Evolutionary conservation across 2,113 vertebrate genomes (phyloP).

Genomic region (Stictonetta naevosa): DNA sequence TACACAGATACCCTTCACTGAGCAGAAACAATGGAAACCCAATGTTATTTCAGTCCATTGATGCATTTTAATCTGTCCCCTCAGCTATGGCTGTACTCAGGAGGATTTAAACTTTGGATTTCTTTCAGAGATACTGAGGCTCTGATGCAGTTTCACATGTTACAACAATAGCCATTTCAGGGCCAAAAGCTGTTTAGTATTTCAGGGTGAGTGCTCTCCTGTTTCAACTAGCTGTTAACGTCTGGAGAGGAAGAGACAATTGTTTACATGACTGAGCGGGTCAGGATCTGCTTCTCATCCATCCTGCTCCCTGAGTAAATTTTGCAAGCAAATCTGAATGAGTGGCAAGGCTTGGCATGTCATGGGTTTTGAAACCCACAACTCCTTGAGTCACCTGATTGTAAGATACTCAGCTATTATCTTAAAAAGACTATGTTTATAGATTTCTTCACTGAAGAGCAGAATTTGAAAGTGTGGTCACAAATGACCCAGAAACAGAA

Average conservation of each 20-base stretch:
- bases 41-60: neutral
- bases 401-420: neutral
- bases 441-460: neutral
- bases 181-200: neutral
- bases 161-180: neutral
- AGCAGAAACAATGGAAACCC: neutral
- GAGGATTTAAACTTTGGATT: neutral
- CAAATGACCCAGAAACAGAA: neutral
- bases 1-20: neutral
- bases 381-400: neutral
- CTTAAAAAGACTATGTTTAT: neutral
- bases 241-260: neutral
- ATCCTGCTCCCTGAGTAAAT: neutral
- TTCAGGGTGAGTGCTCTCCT: neutral
- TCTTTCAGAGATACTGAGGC: neutral
- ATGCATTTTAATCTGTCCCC: neutral
- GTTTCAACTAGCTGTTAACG: neutral
- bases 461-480: neutral
- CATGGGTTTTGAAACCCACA: neutral
- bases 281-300: conserved; percentile 6
- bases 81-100: neutral
- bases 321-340: neutral
- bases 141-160: neutral
- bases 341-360: neutral
- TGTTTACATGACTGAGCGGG: neutral